Evolutionary conservation across 2,113 vertebrate genomes (phyloP).

Genomic region (Nerophis lumbriciformis): DNA sequence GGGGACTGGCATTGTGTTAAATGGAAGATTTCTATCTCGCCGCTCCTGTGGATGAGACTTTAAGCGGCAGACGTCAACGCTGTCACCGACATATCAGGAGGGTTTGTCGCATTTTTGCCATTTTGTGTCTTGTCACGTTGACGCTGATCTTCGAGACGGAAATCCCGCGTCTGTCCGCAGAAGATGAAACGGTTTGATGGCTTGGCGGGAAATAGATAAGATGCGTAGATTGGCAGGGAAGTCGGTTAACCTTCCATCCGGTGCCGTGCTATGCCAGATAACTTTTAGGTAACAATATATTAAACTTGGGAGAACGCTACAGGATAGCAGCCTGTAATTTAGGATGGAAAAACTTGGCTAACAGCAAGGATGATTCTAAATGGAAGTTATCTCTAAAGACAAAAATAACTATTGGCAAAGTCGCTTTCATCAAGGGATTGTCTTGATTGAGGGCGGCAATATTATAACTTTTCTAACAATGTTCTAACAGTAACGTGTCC

Average conservation of each 20-base stretch:
- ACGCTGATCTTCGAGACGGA: slow-evolving; percentile 23
- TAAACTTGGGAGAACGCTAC: background rate
- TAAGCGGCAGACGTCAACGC: slow-evolving; percentile 30
- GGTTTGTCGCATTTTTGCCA: slow-evolving; percentile 18
- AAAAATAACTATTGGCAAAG: slow-evolving; percentile 48
- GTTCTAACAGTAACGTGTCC: no score
- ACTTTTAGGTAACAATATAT: background rate
- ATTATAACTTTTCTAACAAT: no score
- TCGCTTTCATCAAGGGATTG: slow-evolving; percentile 13
- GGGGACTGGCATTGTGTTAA: slow-evolving; percentile 49
- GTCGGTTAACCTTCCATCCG: background rate
- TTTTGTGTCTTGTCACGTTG: slow-evolving; percentile 23
- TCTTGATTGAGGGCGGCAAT: no score
- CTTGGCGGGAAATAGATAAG: no score
- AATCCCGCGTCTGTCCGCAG: slow-evolving; percentile 3
- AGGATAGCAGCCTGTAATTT: slow-evolving; percentile 30
- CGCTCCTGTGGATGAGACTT: slow-evolving; percentile 24
- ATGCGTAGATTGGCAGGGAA: background rate
- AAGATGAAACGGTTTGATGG: background rate
- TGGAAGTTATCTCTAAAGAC: slow-evolving; percentile 34
- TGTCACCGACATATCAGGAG: slow-evolving; percentile 40
- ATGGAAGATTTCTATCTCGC: slow-evolving; percentile 60
- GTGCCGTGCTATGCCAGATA: background rate
- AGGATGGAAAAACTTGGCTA: slow-evolving; percentile 11
- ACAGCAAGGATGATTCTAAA: slow-evolving; percentile 43